These are phyloP conservation scores for Hirudinaria manillensis DNA, from an alignment of 2,888 invertebrate genomes.

Conservation along the genomic window DNA sequence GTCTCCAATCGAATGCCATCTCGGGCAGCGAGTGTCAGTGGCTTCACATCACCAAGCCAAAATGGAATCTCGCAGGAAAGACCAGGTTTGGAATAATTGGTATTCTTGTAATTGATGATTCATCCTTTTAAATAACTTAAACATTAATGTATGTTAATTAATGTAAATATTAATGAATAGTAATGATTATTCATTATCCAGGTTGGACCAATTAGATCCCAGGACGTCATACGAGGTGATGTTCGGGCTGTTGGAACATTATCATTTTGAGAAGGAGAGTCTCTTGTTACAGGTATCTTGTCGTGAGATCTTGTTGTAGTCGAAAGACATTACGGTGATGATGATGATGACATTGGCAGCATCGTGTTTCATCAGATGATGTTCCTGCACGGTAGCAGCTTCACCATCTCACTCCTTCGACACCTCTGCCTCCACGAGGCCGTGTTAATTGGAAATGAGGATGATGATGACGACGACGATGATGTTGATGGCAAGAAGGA, in stretches of 20 bases:
- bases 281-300: neutral
- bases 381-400: neutral
- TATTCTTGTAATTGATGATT: neutral
- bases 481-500: neutral
- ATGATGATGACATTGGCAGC: neutral
- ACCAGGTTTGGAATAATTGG: slow-evolving; percentile 2
- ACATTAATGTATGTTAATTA: too few relatives aligned
- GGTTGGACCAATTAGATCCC: neutral
- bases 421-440: neutral
- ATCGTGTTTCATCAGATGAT: neutral
- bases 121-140: too few relatives aligned
- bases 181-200: neutral
- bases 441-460: neutral
- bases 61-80: neutral
- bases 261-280: neutral
- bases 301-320: too few relatives aligned
- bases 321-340: neutral
- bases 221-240: neutral
- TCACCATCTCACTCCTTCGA: neutral
- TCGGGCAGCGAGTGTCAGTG: neutral
- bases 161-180: too few relatives aligned
- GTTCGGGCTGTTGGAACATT: neutral
- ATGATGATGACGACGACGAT: neutral
- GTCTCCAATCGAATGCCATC: neutral
- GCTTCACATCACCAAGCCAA: neutral